These are phyloP conservation scores for Eutrigla gurnardus DNA, from an alignment of 2,797 vertebrate genomes.

Conservation along the genomic window DNA sequence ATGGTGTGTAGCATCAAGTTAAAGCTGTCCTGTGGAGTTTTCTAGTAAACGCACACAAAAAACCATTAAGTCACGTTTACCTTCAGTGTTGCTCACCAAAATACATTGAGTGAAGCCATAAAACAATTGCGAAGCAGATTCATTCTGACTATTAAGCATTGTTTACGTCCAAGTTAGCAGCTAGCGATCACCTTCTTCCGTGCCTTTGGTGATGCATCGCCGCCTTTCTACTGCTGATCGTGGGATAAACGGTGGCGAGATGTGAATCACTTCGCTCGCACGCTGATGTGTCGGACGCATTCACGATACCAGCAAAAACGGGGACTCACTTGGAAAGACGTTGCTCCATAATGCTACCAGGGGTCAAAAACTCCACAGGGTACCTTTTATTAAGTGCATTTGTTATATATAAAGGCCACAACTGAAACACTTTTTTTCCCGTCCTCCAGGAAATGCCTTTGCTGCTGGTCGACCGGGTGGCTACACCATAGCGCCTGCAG, in stretches of 20 bases:
- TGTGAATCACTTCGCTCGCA: not conserved
- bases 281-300: conserved; percentile 4
- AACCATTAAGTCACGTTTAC: not conserved
- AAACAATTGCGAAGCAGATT: not conserved
- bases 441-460: conserved; percentile 72
- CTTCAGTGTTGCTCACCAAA: conserved; percentile 14
- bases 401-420: conserved; percentile 10
- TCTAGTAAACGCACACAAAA: conserved; percentile 6
- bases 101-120: not conserved
- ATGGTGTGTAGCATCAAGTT: conserved; percentile 63
- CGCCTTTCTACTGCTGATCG: not conserved
- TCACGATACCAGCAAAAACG: not conserved
- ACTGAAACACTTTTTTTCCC: conserved; percentile 24
- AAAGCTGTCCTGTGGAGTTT: conserved; percentile 53
- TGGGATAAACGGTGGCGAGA: not conserved
- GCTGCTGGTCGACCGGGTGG: conserved; percentile 73
- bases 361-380: conserved; percentile 37
- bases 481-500: conserved; percentile 68
- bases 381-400: conserved; percentile 17
- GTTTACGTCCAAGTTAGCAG: not conserved
- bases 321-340: not conserved
- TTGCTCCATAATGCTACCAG: conserved; percentile 1
- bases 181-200: not conserved
- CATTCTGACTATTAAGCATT: not conserved
- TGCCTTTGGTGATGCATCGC: not conserved